Percentiles rank a stretch among this genome's conserved stretches.
phyloP scores from a whole-genome alignment of 2,113 vertebrate genomes.

The Pollimyrus isidori region DNA sequence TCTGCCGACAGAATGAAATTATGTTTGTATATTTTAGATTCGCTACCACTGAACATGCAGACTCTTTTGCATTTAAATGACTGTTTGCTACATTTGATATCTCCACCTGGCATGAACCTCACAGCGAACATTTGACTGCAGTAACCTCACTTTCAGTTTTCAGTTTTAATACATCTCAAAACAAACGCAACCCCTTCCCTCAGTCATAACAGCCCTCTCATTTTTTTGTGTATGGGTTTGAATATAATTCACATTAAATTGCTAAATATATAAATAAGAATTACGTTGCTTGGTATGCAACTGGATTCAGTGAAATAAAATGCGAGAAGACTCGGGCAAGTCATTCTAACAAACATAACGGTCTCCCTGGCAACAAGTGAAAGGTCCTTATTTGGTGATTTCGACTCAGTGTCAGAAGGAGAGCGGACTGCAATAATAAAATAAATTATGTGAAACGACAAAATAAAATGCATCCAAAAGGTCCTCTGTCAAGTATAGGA shows the following conservation, averaged over 20 bases:
- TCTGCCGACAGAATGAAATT: conserved; percentile 7
- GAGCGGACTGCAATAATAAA: too few relatives aligned
- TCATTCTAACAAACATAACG: conserved; percentile 12
- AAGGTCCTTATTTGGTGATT: conserved; percentile 12
- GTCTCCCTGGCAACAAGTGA: conserved; percentile 19
- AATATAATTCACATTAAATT: neutral
- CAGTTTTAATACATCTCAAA: conserved; percentile 10
- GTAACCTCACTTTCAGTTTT: neutral
- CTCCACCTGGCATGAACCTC: neutral
- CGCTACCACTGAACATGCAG: neutral
- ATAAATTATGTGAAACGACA: neutral
- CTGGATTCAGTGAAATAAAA: conserved; percentile 7
- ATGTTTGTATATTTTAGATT: conserved; percentile 17
- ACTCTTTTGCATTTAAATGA: conserved; percentile 14
- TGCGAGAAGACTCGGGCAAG: neutral
- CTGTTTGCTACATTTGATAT: conserved; percentile 8
- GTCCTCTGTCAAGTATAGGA: neutral
- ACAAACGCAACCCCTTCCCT: neutral
- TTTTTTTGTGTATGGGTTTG: neutral
- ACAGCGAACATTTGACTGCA: neutral
- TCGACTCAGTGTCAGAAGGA: neutral
- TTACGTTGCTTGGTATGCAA: neutral
- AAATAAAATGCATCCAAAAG: neutral
- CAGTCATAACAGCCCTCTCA: neutral
- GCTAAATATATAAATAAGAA: neutral